phyloP scores from a whole-genome alignment of 2,113 vertebrate species.

The Clarias macrocephalus region DNA sequence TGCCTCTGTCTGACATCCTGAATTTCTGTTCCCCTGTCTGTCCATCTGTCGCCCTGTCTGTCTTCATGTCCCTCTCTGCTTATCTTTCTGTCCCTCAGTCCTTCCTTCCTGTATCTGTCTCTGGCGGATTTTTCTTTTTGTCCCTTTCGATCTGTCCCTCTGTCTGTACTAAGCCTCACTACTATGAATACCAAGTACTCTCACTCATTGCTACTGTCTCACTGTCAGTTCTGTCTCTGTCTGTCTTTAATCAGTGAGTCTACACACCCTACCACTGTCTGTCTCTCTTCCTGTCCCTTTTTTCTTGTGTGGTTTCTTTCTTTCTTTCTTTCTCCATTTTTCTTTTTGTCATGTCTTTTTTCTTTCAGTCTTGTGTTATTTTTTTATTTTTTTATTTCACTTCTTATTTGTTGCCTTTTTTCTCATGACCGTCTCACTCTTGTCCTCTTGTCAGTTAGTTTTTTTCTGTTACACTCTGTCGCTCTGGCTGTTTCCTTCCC shows the following conservation, averaged over 20 bases:
- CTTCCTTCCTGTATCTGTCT: not conserved
- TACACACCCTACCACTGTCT: not conserved
- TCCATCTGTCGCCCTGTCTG: not conserved
- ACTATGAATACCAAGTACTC: too few species aligned
- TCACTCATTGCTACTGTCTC: too few species aligned
- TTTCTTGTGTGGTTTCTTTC: not conserved
- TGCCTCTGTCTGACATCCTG: slow-evolving; percentile 40
- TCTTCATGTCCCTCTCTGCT: not conserved
- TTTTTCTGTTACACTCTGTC: not conserved
- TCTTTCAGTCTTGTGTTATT: too few species aligned
- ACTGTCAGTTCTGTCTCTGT: too few species aligned
- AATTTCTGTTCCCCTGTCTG: not conserved
- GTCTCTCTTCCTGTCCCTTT: not conserved
- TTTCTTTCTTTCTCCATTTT: too few species aligned
- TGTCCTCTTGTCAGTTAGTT: too few species aligned
- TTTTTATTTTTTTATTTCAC: too few species aligned
- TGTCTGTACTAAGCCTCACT: not conserved
- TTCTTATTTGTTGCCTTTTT: too few species aligned
- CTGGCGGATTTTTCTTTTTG: not conserved
- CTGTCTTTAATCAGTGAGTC: too few species aligned
- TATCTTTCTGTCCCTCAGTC: not conserved
- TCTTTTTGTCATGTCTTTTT: too few species aligned
- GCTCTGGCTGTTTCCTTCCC: not conserved
- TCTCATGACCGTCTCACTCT: too few species aligned
- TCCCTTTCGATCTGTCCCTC: not conserved